phyloP scores from a whole-genome alignment of 2,888 invertebrate genomes.

The Anthoptus insignis region DNA sequence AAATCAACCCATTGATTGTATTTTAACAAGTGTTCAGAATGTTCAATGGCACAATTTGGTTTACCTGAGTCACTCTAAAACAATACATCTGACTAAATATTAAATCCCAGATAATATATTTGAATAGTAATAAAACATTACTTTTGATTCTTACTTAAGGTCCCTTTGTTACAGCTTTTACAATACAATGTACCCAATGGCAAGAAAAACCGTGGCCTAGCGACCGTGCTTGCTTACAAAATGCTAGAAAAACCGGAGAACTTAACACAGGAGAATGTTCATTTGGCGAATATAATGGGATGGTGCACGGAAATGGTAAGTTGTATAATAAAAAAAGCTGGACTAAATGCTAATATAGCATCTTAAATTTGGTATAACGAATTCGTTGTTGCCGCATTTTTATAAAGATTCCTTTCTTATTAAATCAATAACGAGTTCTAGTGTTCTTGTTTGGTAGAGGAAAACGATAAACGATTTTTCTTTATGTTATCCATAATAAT shows the following conservation, averaged over 20 bases:
- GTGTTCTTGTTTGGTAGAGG: too few relatives aligned
- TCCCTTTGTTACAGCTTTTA: slow-evolving; percentile 88
- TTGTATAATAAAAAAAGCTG: neutral
- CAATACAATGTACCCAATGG: slow-evolving; percentile 98
- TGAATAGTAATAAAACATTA: neutral
- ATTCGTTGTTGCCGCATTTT: too few relatives aligned
- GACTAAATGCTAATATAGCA: neutral
- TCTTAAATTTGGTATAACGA: neutral
- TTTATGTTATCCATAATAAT: too few relatives aligned
- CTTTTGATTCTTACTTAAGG: neutral
- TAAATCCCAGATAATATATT: neutral
- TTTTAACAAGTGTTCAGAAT: neutral
- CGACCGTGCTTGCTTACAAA: slow-evolving; percentile 92
- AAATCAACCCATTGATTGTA: neutral
- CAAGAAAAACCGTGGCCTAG: slow-evolving; percentile 94
- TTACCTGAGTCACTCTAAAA: neutral
- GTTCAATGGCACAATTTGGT: neutral
- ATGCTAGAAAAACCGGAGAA: slow-evolving; percentile 89
- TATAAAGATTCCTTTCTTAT: too few relatives aligned
- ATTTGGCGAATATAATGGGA: slow-evolving; percentile 94
- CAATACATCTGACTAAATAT: neutral
- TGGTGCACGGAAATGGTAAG: slow-evolving; percentile 98
- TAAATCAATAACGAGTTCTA: too few relatives aligned
- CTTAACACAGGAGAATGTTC: slow-evolving; percentile 92
- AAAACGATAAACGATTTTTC: too few relatives aligned